A percentile compares a stretch with the other conserved stretches of the same genome.
Evolutionary conservation across 2,888 invertebrate genomes (phyloP).

Genomic region (Scotopteryx bipunctaria): DNA sequence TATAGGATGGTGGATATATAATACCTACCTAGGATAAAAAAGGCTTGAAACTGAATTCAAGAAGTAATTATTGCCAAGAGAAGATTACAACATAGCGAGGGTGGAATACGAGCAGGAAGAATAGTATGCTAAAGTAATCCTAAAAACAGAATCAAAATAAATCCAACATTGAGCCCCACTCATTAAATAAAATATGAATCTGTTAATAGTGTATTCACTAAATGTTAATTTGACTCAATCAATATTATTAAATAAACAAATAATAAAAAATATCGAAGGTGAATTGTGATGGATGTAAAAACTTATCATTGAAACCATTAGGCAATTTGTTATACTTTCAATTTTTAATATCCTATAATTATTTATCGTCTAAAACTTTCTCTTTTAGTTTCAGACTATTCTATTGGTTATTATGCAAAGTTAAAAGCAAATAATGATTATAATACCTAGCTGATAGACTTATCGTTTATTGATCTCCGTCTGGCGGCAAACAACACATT

Average conservation of each 20-base stretch:
- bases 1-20: too few species aligned
- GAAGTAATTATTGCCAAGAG: too few species aligned
- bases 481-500: not conserved
- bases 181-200: too few species aligned
- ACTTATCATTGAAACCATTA: constrained; percentile 52
- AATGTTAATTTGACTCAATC: not conserved
- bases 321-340: constrained; percentile 67
- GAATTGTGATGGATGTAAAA: constrained; percentile 56
- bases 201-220: too few species aligned
- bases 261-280: constrained; percentile 14
- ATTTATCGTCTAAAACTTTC: constrained; percentile 64
- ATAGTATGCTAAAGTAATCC: too few species aligned
- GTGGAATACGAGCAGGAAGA: too few species aligned
- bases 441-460: not conserved
- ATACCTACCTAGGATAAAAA: not conserved
- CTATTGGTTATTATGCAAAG: constrained; percentile 41
- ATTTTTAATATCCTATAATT: constrained; percentile 61
- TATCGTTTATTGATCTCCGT: not conserved
- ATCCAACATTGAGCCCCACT: too few species aligned
- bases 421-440: constrained; percentile 37
- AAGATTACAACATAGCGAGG: too few species aligned
- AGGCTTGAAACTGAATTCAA: too few species aligned
- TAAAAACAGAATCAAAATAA: too few species aligned
- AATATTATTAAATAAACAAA: not conserved
- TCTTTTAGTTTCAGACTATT: constrained; percentile 54